These are phyloP conservation scores for Sturnira hondurensis DNA, from an alignment of 2,113 vertebrate species.

Conservation along the genomic window DNA sequence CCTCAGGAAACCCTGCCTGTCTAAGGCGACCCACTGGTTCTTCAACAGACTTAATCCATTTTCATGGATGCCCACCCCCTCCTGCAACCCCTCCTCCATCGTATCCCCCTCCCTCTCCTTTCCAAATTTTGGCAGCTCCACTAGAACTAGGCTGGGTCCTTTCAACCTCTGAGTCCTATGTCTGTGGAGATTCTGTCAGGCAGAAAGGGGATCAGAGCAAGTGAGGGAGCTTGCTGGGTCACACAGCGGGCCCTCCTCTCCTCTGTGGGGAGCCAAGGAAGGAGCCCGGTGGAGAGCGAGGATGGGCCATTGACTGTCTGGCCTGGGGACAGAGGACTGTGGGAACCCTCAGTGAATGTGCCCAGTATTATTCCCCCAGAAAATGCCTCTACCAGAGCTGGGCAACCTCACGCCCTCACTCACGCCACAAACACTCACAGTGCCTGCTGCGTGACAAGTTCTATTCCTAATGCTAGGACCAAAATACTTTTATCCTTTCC, in stretches of 20 bases:
- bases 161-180: background rate
- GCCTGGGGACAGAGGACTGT: background rate
- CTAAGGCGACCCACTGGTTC: background rate
- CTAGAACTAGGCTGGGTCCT: background rate
- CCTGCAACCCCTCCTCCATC: too few species aligned
- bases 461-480: background rate
- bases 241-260: background rate
- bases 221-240: background rate
- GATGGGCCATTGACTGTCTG: background rate
- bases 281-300: background rate
- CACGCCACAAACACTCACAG: background rate
- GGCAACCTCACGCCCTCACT: background rate
- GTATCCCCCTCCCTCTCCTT: background rate
- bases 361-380: background rate
- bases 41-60: background rate
- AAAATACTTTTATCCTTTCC: background rate
- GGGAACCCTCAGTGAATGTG: background rate
- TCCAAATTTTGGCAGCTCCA: background rate
- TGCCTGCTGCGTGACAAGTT: background rate
- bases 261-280: too few species aligned
- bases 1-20: background rate
- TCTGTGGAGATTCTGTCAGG: background rate
- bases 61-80: too few species aligned
- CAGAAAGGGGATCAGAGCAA: background rate
- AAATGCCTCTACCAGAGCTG: background rate